A percentile compares a stretch with the other conserved stretches of the same genome.
These are phyloP conservation scores for Glyphotaelius pellucidus DNA, from an alignment of 2,888 invertebrate species.

Conservation along the genomic window DNA sequence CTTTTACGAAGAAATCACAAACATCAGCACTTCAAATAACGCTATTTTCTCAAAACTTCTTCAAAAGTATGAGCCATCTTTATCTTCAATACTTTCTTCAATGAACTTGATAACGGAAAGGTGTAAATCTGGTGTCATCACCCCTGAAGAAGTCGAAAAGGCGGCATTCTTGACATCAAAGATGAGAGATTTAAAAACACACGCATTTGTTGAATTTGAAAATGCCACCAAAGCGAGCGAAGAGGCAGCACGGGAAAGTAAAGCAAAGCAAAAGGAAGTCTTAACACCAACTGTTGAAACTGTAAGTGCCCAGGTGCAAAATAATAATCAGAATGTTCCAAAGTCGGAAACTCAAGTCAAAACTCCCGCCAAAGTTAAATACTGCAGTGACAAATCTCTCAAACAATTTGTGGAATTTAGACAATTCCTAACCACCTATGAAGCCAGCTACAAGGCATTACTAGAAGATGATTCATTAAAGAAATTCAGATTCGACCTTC, in stretches of 20 bases:
- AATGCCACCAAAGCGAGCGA: conserved; percentile 63
- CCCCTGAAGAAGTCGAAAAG: conserved; percentile 77
- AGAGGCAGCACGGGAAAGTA: conserved; percentile 66
- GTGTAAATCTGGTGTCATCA: conserved; percentile 73
- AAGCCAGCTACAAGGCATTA: conserved; percentile 79
- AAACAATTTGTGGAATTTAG: conserved; percentile 78
- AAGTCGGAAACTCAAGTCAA: conserved; percentile 2
- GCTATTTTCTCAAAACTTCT: conserved; percentile 72
- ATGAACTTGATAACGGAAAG: conserved; percentile 74
- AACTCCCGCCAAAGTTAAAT: conserved; percentile 62
- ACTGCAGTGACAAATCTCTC: conserved; percentile 72
- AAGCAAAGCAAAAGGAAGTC: background rate
- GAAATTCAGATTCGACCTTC: conserved; percentile 88
- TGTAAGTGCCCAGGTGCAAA: background rate
- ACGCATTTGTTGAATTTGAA: conserved; percentile 72
- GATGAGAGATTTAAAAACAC: conserved; percentile 74
- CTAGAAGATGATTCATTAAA: conserved; percentile 80
- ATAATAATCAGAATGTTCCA: background rate
- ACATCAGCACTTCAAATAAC: conserved; percentile 72
- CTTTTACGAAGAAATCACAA: conserved; percentile 78
- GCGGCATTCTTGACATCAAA: conserved; percentile 75
- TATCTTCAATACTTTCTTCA: conserved; percentile 72
- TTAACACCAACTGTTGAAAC: background rate
- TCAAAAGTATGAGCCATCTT: conserved; percentile 72
- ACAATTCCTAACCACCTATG: conserved; percentile 78